phyloP scores from a whole-genome alignment of 2,113 vertebrate genomes.

The Triplophysa rosa region DNA sequence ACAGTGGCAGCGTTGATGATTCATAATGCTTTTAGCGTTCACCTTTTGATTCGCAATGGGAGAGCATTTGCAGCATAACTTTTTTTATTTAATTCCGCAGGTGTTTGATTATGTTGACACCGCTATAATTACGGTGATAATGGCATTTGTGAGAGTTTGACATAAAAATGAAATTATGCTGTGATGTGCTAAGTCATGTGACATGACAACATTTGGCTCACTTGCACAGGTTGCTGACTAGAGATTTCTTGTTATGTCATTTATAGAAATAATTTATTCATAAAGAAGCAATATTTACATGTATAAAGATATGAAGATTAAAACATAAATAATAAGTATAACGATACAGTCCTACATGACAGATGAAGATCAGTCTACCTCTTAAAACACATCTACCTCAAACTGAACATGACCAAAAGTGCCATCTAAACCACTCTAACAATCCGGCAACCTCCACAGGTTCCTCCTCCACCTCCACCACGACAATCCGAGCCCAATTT shows the following conservation, averaged over 20 bases:
- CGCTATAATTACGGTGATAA: conserved; percentile 49
- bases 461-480: conserved; percentile 72
- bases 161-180: conserved; percentile 51
- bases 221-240: conserved; percentile 25
- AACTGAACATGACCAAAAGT: conserved; percentile 28
- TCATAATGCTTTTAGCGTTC: conserved; percentile 26
- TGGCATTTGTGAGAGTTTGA: conserved; percentile 37
- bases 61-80: conserved; percentile 13
- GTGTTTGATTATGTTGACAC: conserved; percentile 40
- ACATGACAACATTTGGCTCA: conserved; percentile 57
- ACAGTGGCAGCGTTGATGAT: conserved; percentile 20
- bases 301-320: neutral
- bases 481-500: conserved; percentile 73
- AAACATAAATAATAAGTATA: too few species aligned
- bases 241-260: conserved; percentile 1
- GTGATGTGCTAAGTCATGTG: conserved; percentile 40
- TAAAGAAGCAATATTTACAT: neutral
- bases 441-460: conserved; percentile 63
- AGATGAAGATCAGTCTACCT: neutral
- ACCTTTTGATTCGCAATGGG: conserved; percentile 33
- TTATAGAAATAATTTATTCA: conserved; percentile 4
- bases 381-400: conserved; percentile 8
- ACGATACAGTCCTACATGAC: too few species aligned
- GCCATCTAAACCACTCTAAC: conserved; percentile 55
- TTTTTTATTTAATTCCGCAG: conserved; percentile 6